Conservation (phyloP, 2,797 vertebrate species). For the Aotus griseimembra region DNA sequence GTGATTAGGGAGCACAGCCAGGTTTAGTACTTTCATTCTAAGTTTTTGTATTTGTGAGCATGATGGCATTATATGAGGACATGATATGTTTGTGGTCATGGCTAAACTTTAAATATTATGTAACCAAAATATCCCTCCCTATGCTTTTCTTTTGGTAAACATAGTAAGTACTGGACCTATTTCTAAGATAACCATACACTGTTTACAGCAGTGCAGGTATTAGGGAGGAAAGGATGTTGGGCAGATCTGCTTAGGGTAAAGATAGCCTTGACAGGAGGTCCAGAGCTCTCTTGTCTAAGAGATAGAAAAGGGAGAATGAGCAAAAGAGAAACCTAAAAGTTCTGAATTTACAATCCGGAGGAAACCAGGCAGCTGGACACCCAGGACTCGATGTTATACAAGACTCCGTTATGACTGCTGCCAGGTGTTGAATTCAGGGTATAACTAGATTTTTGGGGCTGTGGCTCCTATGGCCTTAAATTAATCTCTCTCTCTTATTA, state of each 20-base stretch:
- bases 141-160: slow-evolving; percentile 4
- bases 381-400: not conserved
- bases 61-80: not conserved
- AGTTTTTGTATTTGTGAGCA: slow-evolving; percentile 19
- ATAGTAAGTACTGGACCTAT: not conserved
- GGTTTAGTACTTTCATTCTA: not conserved
- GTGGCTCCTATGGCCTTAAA: not conserved
- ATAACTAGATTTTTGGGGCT: not conserved
- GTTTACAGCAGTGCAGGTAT: not conserved
- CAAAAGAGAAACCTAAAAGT: not conserved
- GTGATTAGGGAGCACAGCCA: not conserved
- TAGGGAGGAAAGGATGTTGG: not conserved
- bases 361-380: not conserved
- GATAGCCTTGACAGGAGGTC: not conserved
- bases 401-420: not conserved
- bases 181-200: not conserved
- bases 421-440: not conserved
- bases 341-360: not conserved
- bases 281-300: not conserved
- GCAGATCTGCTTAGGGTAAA: not conserved
- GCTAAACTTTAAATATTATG: not conserved
- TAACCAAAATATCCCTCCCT: not conserved
- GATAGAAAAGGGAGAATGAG: not conserved
- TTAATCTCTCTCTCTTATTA: not conserved
- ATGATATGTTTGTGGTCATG: not conserved